Base-by-base conservation (phyloP, 2,797 vertebrate genomes). In the Babyrousa celebensis region DNA sequence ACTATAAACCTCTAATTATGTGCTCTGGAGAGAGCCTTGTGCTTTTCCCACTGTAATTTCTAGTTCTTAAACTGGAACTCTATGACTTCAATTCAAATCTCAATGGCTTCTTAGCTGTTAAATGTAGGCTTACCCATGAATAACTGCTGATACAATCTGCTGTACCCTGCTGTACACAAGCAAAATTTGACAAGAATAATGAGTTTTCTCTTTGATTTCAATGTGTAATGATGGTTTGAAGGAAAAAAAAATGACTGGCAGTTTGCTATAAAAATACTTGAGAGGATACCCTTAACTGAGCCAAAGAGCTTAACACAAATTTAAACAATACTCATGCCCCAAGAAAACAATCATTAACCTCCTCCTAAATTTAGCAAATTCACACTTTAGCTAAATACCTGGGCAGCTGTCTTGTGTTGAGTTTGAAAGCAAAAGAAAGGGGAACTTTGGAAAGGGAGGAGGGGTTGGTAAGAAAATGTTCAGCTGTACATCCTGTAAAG, bases 371-470 rank as follows among this genome's bases (percentile, higher is more conserved):
- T 85, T 93, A 92, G 43, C 23, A 67, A 88, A 58, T 93, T 83
- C 60, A 56, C 43, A 91, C 32, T 77, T 92, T 79, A 95, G 89
- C 54, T 98, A 98, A 98, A 98, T 97, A 98, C 96, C 93, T 97
- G 96, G 97, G 96, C 97, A 99, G 98, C 96, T 98, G 97, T 96
- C 99, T 98, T 97, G 95, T 96, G 14, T 18, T 85, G 56, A 21
- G n/a, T 18, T 58, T 95, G 77, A 29, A 77, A 85, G 3, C 43
- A 91, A n/a, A 62, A 54, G 62, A 63, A 86, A 86, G 17, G 21
- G 5, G 12, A 94, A 43, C 27, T 17, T 36, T 79, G 43, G 27
- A 58, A 77, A 74, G 29, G n/a, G 5, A 43, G 85, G 27, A 54
- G 15, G 9, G 6, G 3, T 5, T 68, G 15, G 10, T 54, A 84